Evolutionary conservation across 2,888 invertebrate genomes (phyloP).

Genomic region (Furcula furcula): DNA sequence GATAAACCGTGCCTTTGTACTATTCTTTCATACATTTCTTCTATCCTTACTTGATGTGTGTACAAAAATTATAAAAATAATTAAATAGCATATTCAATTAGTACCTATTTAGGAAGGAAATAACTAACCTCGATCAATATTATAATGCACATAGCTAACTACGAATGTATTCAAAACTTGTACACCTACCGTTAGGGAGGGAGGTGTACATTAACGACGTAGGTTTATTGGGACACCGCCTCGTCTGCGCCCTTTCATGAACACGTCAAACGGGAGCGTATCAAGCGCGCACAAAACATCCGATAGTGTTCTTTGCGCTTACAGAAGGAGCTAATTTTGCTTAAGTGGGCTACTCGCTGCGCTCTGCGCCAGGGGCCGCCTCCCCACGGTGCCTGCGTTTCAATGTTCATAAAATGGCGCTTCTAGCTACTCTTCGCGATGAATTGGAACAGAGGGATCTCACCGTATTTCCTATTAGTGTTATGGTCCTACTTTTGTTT

Average conservation of each 20-base stretch:
- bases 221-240: slow-evolving; percentile 52
- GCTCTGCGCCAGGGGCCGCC: slow-evolving; percentile 54
- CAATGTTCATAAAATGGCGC: slow-evolving; percentile 59
- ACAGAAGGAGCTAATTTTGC: slow-evolving; percentile 66
- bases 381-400: slow-evolving; percentile 55
- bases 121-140: too few relatives aligned
- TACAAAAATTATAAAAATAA: too few relatives aligned
- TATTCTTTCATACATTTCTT: too few relatives aligned
- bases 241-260: slow-evolving; percentile 56
- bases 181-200: too few relatives aligned
- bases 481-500: too few relatives aligned
- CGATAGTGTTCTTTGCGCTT: slow-evolving; percentile 67
- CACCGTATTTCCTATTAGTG: too few relatives aligned
- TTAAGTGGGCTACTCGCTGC: slow-evolving; percentile 60
- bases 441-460: slow-evolving; percentile 8
- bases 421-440: slow-evolving; percentile 2
- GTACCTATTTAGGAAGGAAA: too few relatives aligned
- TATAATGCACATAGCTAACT: too few relatives aligned
- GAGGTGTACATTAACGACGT: slow-evolving; percentile 41
- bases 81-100: too few relatives aligned
- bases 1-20: too few relatives aligned
- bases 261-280: slow-evolving; percentile 64
- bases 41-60: too few relatives aligned
- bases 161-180: too few relatives aligned
- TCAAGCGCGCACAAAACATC: slow-evolving; percentile 57